Evolutionary conservation across 2,797 vertebrate species (phyloP).

Genomic region (Tragelaphus oryx): DNA sequence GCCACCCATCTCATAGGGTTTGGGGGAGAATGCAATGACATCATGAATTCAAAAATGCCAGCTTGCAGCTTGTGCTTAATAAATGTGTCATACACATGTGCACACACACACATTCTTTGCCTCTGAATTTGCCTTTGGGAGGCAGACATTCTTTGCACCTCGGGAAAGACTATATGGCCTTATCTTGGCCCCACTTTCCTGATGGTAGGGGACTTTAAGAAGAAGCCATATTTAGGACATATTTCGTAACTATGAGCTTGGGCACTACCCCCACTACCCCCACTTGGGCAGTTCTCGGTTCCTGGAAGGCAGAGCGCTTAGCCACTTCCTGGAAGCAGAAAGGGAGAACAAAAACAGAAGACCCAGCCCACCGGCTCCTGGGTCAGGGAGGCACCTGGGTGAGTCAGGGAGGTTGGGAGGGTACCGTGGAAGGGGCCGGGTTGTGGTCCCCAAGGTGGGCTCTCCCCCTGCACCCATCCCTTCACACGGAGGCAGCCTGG

Average conservation of each 20-base stretch:
- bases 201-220: not conserved
- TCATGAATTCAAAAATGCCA: not conserved
- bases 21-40: not conserved
- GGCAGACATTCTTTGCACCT: not conserved
- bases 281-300: not conserved
- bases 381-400: not conserved
- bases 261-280: not conserved
- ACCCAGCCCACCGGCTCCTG: not conserved
- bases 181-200: not conserved
- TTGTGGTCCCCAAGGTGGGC: too few relatives aligned
- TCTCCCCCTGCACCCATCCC: not conserved
- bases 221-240: not conserved
- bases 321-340: conserved; percentile 46
- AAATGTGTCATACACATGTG: not conserved
- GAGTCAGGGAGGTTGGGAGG: not conserved
- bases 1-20: not conserved
- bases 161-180: rapidly evolving
- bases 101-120: not conserved
- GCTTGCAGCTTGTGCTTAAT: not conserved
- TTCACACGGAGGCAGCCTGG: not conserved
- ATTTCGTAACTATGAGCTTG: not conserved
- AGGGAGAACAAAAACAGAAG: not conserved
- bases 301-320: conserved; percentile 41
- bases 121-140: not conserved
- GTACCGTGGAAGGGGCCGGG: rapidly evolving